These are phyloP conservation scores for Tapirus indicus DNA, from an alignment of 2,797 vertebrate species.

Conservation along the genomic window DNA sequence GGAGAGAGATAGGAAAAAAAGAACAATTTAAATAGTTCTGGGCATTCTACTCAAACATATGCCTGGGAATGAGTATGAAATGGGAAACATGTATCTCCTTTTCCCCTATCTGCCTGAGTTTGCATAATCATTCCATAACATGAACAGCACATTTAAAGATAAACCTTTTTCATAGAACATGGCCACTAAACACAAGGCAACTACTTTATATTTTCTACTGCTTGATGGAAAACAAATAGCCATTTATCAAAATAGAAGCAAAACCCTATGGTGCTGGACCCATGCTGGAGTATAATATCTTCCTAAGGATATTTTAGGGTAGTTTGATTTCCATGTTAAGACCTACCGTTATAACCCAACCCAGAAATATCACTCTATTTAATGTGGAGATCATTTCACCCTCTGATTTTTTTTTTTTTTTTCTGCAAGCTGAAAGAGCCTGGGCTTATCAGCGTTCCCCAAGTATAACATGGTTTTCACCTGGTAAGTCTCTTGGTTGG, in stretches of 20 bases:
- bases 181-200: neutral
- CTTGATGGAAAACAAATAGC: neutral
- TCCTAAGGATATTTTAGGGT: neutral
- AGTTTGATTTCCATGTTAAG: neutral
- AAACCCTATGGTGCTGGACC: neutral
- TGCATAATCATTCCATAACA: neutral
- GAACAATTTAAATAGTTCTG: neutral
- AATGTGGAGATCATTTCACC: neutral
- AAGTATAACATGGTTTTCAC: neutral
- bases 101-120: neutral
- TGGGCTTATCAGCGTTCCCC: neutral
- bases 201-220: neutral
- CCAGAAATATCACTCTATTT: neutral
- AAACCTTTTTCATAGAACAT: neutral
- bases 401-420: neutral
- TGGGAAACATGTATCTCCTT: neutral
- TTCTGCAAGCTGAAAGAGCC: neutral
- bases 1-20: neutral
- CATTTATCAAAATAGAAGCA: neutral
- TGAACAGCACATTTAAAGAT: neutral
- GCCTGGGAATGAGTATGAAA: neutral
- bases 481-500: neutral
- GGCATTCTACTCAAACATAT: neutral
- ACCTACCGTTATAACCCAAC: neutral
- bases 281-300: neutral